phyloP scores from a whole-genome alignment of 2,888 invertebrate genomes.

The Tachina fera region DNA sequence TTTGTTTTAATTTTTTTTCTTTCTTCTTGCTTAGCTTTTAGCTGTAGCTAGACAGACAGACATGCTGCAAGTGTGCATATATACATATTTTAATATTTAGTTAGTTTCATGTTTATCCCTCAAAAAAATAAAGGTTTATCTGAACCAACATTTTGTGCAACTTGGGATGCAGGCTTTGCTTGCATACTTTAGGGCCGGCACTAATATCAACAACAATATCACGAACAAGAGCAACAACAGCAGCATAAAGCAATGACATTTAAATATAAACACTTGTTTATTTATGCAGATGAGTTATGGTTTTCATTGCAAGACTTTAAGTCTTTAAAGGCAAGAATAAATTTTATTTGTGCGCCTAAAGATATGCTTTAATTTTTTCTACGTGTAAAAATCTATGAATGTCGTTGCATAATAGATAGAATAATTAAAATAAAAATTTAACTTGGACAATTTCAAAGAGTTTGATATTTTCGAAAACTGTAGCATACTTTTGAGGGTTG shows the following conservation, averaged over 20 bases:
- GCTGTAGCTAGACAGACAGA: neutral
- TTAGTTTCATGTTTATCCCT: constrained; percentile 41
- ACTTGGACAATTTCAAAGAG: no score
- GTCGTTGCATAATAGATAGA: no score
- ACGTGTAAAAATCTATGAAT: no score
- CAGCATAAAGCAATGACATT: constrained; percentile 43
- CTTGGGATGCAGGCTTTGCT: constrained; percentile 1
- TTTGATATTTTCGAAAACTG: no score
- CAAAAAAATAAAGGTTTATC: neutral
- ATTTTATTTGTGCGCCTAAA: no score
- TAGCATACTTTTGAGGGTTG: no score
- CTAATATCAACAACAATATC: neutral
- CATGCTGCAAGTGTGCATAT: neutral
- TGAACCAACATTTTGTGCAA: constrained; percentile 22
- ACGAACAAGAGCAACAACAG: neutral
- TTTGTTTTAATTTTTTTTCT: neutral
- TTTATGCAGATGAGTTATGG: constrained; percentile 47
- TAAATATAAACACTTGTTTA: constrained; percentile 42
- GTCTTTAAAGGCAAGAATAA: constrained; percentile 3
- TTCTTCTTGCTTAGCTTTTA: neutral
- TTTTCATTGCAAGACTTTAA: constrained; percentile 24
- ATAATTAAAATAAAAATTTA: no score
- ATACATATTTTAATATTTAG: constrained; percentile 13
- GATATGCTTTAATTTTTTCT: no score
- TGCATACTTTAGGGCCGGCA: constrained; percentile 39